Conservation (phyloP, 37 sponge, comb jelly and placozoan species). For the Petrosia ficiformis region DNA sequence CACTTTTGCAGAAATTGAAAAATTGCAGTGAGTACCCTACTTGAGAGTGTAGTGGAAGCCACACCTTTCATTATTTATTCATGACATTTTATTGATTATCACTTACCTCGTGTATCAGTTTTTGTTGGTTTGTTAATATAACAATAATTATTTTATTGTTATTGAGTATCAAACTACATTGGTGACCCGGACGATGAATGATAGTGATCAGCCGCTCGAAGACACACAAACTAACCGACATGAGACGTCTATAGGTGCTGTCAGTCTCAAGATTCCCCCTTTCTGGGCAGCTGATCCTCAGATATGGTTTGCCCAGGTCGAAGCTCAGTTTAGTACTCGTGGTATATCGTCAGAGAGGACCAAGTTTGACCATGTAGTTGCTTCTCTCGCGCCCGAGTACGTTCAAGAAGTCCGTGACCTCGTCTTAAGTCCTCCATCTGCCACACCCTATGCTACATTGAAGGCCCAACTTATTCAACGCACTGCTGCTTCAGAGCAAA, state of each 20-base stretch:
- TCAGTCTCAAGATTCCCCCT: background rate
- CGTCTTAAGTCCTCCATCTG: conserved; percentile 13
- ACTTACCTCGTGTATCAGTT: too few relatives aligned
- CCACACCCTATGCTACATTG: conserved; percentile 9
- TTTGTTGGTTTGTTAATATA: too few relatives aligned
- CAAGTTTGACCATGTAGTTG: conserved; percentile 29
- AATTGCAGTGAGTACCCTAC: too few relatives aligned
- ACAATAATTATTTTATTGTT: too few relatives aligned
- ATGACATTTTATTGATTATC: background rate
- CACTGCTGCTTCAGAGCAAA: conserved; percentile 27
- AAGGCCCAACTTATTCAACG: conserved; percentile 16
- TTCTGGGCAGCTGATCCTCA: background rate
- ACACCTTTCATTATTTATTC: background rate
- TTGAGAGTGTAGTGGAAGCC: conserved; percentile 8
- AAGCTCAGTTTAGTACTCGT: background rate
- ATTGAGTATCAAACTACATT: too few relatives aligned
- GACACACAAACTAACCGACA: too few relatives aligned
- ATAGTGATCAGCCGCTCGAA: too few relatives aligned
- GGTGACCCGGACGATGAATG: too few relatives aligned
- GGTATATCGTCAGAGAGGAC: conserved; percentile 6
- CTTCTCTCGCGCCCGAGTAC: conserved; percentile 29
- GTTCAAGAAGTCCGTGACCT: conserved; percentile 41
- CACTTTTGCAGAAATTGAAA: too few relatives aligned
- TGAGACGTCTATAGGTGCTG: too few relatives aligned
- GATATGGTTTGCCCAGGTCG: conserved; percentile 8